Evolutionary conservation across 2,888 invertebrate genomes (phyloP).

Genomic region (Epinotia ramella): DNA sequence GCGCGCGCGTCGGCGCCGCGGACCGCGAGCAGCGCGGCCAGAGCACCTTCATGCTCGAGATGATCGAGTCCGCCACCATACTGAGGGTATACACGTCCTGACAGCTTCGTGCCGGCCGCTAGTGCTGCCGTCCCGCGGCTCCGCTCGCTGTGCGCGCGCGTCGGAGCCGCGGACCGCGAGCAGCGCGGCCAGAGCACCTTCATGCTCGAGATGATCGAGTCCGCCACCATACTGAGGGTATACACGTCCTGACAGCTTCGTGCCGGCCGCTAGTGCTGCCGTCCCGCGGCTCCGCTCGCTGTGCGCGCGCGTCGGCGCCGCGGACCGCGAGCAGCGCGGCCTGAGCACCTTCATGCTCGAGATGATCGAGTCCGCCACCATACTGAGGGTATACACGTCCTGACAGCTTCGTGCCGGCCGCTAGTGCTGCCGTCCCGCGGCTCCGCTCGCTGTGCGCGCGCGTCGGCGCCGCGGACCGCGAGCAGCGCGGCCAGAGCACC

Average conservation of each 20-base stretch:
- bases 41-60: constrained; percentile 92
- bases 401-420: background rate
- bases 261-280: too few species aligned
- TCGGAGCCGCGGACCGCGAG: constrained; percentile 94
- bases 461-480: too few species aligned
- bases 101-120: too few species aligned
- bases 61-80: constrained; percentile 94
- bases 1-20: constrained; percentile 96
- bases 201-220: constrained; percentile 95
- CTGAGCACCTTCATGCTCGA: constrained; percentile 92
- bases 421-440: too few species aligned
- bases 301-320: constrained; percentile 96
- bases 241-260: background rate
- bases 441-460: too few species aligned
- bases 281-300: constrained; percentile 62
- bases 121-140: too few species aligned
- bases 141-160: constrained; percentile 89
- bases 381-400: constrained; percentile 66
- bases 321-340: constrained; percentile 85
- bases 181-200: constrained; percentile 88
- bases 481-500: too few species aligned
- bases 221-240: constrained; percentile 87
- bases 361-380: constrained; percentile 96
- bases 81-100: constrained; percentile 66
- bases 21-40: constrained; percentile 87